Conservation (phyloP, 2,888 invertebrate genomes). For the Escarpia spicata region DNA sequence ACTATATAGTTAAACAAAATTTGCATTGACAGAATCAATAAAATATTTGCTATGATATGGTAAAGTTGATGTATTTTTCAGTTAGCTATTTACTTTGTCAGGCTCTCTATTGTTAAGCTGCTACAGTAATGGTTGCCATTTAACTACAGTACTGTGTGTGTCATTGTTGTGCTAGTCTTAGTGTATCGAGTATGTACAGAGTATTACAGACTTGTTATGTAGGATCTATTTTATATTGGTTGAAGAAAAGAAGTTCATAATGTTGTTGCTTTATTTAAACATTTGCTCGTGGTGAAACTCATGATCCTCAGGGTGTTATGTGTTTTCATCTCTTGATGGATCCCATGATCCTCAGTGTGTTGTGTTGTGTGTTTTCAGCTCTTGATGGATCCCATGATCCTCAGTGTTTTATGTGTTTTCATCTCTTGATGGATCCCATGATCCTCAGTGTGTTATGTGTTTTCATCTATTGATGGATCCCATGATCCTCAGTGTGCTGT, state of each 20-base stretch:
- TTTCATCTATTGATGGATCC: constrained; percentile 90
- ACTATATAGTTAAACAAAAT: not conserved
- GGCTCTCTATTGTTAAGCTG: not conserved
- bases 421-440: not conserved
- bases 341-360: not conserved
- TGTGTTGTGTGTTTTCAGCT: constrained; percentile 69
- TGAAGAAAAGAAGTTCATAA: constrained; percentile 71
- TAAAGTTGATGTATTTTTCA: not conserved
- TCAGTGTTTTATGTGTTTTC: not conserved
- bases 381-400: constrained; percentile 83
- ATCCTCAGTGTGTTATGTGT: not conserved
- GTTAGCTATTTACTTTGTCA: not conserved
- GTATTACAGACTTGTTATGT: no score
- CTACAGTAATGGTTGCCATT: not conserved
- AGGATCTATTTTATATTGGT: no score
- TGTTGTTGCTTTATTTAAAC: constrained; percentile 92
- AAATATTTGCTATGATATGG: not conserved
- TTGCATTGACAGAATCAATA: not conserved
- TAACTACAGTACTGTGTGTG: no score
- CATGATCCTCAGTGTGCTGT: constrained; percentile 94
- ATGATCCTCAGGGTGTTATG: not conserved
- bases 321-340: not conserved
- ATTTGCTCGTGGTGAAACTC: constrained; percentile 91
- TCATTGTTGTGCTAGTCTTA: no score
- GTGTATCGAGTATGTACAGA: no score